Base-by-base conservation (phyloP, 1,140 invertebrate genomes). In the Chlorops oryzae region DNA sequence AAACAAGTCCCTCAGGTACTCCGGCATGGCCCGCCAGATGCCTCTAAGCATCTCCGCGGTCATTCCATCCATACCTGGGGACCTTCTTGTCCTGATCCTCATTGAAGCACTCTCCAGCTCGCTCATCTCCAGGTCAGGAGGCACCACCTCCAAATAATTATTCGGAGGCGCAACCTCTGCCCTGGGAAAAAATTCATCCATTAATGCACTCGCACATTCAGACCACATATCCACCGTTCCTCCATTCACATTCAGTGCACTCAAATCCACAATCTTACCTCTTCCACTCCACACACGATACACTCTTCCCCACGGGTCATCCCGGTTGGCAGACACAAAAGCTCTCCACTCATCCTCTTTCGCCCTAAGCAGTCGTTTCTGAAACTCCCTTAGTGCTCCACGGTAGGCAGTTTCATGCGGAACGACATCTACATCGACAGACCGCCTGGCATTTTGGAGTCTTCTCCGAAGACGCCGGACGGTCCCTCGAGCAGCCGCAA, bases 21-120 rank as follows among this genome's bases (percentile, higher is more conserved):
- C 27, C n/a, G 47, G 47, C 20, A 42, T 43, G 5, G 12, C 47
- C 22, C 35, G 41, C 17, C 39, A 42, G 27, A 50, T 50, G 38
- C 12, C 24, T 21, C 35, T 50, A 41, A 23, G 22, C 39, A 42
- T 50, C 28, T 21, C 10, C 32, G 38, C 25, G 15, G 39, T 50
- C 21, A 35, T 3, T 7, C 47, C 47, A 42, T 50, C 38, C 28
- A 50, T 34, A 41, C 47, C 38, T 2, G 25, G 40, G 1, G 40
- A 50, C 25, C 28, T 41, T 15, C 39, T 22, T 3, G 13, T 18
- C 17, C 17, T 42, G 21, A 42, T 5, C 20, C 3, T 12, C 17
- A 10, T 2, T 7, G 42, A 13, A 34, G 22, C 4, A 7, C 18
- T 13, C 9, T 12, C 20, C 17, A 50, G 5, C 20, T 50, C 47